Evolutionary conservation across 1,140 invertebrate species (phyloP).

Genomic region (Aphaenogaster floridana): DNA sequence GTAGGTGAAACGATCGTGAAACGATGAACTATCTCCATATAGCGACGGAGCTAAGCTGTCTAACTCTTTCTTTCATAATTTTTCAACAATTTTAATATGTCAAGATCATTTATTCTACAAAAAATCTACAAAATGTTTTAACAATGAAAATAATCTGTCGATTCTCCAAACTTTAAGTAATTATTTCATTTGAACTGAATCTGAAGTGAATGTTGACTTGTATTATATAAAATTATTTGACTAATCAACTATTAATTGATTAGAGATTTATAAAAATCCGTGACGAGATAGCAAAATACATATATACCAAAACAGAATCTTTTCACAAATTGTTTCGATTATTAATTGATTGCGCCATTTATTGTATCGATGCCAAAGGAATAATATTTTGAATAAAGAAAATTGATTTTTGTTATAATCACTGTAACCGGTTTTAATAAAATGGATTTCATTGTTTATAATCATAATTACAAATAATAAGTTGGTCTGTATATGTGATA

Average conservation of each 20-base stretch:
- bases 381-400: not conserved
- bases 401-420: not conserved
- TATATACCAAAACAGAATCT: not conserved
- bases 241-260: not conserved
- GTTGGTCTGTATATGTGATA: not conserved
- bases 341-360: not conserved
- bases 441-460: not conserved
- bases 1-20: slow-evolving; percentile 67
- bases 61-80: not conserved
- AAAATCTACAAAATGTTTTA: not conserved
- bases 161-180: not conserved
- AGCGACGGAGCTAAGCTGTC: slow-evolving; percentile 55
- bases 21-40: slow-evolving; percentile 63
- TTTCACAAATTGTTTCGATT: not conserved
- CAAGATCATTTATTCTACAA: not conserved
- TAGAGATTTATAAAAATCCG: not conserved
- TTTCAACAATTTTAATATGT: slow-evolving; percentile 21
- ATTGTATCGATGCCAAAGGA: not conserved
- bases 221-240: not conserved
- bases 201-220: not conserved
- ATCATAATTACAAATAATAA: not conserved
- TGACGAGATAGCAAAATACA: not conserved
- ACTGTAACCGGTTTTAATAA: not conserved
- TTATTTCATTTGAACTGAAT: not conserved
- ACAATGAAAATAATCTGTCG: not conserved